Conservation (phyloP, 1,140 invertebrate species). For the Hycleus cichorii region DNA sequence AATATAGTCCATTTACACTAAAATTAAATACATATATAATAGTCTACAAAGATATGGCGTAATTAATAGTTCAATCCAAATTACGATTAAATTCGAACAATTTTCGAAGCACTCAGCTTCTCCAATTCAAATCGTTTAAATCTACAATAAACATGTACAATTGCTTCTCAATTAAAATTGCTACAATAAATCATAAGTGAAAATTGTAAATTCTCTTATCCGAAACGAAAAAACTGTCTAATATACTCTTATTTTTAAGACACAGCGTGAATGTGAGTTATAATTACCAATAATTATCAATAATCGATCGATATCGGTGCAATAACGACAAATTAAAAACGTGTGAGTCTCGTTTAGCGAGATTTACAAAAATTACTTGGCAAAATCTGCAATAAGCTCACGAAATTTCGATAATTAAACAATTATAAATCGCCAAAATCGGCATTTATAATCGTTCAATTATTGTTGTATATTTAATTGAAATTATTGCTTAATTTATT, state of each 20-base stretch:
- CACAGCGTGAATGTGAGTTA: slow-evolving; percentile 29
- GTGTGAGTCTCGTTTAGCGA: slow-evolving; percentile 2
- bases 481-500: slow-evolving; percentile 21
- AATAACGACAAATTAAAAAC: slow-evolving; percentile 22
- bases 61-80: slow-evolving; percentile 2
- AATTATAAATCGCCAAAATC: neutral
- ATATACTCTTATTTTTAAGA: slow-evolving; percentile 16
- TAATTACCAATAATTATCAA: slow-evolving; percentile 9
- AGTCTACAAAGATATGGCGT: slow-evolving; percentile 26
- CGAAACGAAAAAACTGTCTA: no score
- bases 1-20: slow-evolving; percentile 17
- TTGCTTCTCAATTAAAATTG: no score
- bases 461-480: slow-evolving; percentile 5
- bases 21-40: slow-evolving; percentile 15
- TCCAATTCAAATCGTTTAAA: neutral
- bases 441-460: slow-evolving; percentile 1
- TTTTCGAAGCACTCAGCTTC: slow-evolving; percentile 3
- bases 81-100: neutral
- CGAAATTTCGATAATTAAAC: neutral
- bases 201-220: no score
- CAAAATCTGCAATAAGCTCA: slow-evolving; percentile 8
- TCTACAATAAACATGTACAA: no score
- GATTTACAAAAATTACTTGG: no score
- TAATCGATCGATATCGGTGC: slow-evolving; percentile 14
- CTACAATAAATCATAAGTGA: no score